Evolutionary conservation across 2,113 vertebrate species (phyloP).

Genomic region (Leptobrachium ailaonicum): DNA sequence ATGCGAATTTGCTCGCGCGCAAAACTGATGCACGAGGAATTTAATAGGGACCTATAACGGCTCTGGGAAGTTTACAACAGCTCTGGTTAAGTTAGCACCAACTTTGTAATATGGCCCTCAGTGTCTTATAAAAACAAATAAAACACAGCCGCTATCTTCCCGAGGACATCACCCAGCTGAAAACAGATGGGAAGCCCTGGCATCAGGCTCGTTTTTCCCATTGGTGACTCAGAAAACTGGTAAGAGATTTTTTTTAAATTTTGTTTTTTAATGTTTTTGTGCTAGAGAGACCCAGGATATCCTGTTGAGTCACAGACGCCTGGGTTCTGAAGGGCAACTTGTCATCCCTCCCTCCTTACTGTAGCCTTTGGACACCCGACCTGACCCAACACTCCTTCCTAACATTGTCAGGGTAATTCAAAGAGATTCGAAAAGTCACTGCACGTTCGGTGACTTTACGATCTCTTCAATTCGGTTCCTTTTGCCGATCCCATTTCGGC

Average conservation of each 20-base stretch:
- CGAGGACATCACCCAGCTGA: constrained; percentile 57
- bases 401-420: no score
- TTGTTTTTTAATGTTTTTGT: constrained; percentile 32
- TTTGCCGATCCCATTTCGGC: no score
- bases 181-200: constrained; percentile 51
- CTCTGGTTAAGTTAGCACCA: no score
- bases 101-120: not conserved
- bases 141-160: constrained; percentile 53
- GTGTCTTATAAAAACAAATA: constrained; percentile 49
- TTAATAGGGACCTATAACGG: no score
- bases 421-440: no score
- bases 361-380: constrained; percentile 54
- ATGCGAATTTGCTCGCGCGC: no score
- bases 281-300: constrained; percentile 58
- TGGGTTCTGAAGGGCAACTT: constrained; percentile 58
- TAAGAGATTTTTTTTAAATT: constrained; percentile 45
- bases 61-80: no score
- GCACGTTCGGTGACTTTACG: no score
- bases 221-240: constrained; percentile 65
- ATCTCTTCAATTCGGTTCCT: no score
- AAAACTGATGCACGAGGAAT: no score
- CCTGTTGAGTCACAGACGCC: constrained; percentile 67
- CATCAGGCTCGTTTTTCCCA: constrained; percentile 53
- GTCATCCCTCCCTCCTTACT: constrained; percentile 58
- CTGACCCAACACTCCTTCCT: not conserved